These are phyloP conservation scores for Prunella himalayana DNA, from an alignment of 2,113 vertebrate species.

Conservation along the genomic window DNA sequence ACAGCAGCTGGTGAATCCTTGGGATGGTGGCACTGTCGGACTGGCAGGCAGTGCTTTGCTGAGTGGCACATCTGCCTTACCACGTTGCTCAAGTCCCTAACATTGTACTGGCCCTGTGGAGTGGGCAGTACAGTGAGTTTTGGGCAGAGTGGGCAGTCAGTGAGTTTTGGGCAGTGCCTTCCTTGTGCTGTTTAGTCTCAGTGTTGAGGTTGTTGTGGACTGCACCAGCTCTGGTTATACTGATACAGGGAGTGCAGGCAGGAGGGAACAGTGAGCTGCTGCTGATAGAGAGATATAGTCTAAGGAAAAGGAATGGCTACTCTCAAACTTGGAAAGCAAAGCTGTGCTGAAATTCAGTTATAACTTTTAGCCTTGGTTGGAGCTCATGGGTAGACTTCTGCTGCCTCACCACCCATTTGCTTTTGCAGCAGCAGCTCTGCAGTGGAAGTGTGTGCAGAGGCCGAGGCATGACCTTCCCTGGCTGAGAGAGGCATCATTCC, in stretches of 20 bases:
- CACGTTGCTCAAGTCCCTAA: rapidly evolving
- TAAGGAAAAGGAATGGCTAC: not conserved
- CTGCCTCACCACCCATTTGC: not conserved
- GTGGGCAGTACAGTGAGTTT: not conserved
- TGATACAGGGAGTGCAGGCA: not conserved
- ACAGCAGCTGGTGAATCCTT: rapidly evolving
- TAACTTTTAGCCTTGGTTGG: not conserved
- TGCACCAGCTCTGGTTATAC: not conserved
- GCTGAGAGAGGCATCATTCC: not conserved
- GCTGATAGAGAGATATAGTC: not conserved
- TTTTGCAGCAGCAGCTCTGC: not conserved
- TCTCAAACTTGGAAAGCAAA: not conserved
- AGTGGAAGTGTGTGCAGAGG: not conserved
- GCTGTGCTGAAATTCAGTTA: not conserved
- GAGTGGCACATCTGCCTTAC: not conserved
- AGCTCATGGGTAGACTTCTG: rapidly evolving
- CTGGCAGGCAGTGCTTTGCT: rapidly evolving
- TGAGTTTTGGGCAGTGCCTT: not conserved
- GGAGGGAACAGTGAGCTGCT: not conserved
- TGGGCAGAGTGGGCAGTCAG: too few relatives aligned
- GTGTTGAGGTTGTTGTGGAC: not conserved
- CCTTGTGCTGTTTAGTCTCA: not conserved
- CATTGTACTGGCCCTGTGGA: not conserved
- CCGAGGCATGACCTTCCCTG: not conserved
- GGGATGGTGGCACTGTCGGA: rapidly evolving